These are phyloP conservation scores for Meganola albula DNA, from an alignment of 2,888 invertebrate genomes.

Conservation along the genomic window DNA sequence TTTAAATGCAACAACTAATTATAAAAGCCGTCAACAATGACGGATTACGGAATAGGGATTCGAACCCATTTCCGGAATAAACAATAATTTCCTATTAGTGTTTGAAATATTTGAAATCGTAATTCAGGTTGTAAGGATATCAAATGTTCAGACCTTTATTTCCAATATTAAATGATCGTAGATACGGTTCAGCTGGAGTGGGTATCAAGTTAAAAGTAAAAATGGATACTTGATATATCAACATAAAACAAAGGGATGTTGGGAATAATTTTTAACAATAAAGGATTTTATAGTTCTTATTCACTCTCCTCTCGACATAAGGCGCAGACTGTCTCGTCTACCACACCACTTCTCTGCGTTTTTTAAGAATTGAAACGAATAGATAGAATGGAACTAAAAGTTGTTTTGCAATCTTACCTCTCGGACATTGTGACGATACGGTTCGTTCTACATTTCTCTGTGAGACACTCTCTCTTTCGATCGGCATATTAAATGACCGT, in stretches of 20 bases:
- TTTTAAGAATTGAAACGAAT: constrained; percentile 26
- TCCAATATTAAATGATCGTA: no score
- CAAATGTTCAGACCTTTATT: no score
- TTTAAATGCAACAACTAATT: no score
- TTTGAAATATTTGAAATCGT: no score
- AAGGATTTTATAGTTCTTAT: constrained; percentile 23
- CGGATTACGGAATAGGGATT: no score
- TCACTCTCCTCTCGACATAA: constrained; percentile 19
- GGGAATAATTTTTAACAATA: constrained; percentile 22
- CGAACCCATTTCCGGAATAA: no score
- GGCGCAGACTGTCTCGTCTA: constrained; percentile 32
- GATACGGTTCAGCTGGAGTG: no score
- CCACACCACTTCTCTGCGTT: constrained; percentile 18
- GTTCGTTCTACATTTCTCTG: constrained; percentile 78
- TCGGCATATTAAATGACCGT: constrained; percentile 82
- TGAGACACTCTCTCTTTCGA: constrained; percentile 77
- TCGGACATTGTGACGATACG: constrained; percentile 70
- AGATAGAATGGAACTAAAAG: constrained; percentile 54
- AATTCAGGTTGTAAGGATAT: no score
- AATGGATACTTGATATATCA: constrained; percentile 25
- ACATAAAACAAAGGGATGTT: constrained; percentile 25
- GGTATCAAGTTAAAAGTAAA: no score
- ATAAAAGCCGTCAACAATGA: no score
- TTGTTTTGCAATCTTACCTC: constrained; percentile 72
- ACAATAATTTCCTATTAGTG: no score